These are phyloP conservation scores for Drosophila lacicola DNA, from an alignment of 2,888 invertebrate genomes.

Conservation along the genomic window DNA sequence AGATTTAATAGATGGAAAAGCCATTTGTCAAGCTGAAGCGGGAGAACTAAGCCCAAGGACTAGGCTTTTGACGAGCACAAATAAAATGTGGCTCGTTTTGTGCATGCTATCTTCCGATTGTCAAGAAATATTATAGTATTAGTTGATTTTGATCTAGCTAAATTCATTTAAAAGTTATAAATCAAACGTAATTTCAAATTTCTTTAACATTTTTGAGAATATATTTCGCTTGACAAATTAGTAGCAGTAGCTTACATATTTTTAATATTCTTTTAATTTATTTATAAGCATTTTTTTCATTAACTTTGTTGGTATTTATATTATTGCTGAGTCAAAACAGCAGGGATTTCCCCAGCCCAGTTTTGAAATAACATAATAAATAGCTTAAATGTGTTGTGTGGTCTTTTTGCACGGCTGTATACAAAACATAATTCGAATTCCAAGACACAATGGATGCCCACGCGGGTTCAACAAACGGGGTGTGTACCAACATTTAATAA, in stretches of 20 bases:
- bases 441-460: constrained; percentile 13
- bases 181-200: no score
- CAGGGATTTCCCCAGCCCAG: neutral
- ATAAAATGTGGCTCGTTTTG: neutral
- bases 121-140: no score
- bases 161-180: no score
- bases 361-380: neutral
- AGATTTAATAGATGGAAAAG: neutral
- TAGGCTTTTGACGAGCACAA: neutral
- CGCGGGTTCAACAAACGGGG: constrained; percentile 57
- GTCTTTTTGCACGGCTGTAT: neutral
- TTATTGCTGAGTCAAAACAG: neutral
- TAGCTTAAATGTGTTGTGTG: constrained; percentile 1
- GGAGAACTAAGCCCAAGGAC: neutral
- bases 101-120: neutral
- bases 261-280: neutral
- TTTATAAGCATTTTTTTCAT: neutral
- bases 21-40: neutral
- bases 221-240: no score
- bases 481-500: constrained; percentile 40
- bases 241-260: no score
- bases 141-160: no score
- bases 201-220: no score
- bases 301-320: neutral
- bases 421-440: constrained; percentile 34